Evolutionary conservation across 2,888 invertebrate genomes (phyloP).

Genomic region (Cantharis lateralis): DNA sequence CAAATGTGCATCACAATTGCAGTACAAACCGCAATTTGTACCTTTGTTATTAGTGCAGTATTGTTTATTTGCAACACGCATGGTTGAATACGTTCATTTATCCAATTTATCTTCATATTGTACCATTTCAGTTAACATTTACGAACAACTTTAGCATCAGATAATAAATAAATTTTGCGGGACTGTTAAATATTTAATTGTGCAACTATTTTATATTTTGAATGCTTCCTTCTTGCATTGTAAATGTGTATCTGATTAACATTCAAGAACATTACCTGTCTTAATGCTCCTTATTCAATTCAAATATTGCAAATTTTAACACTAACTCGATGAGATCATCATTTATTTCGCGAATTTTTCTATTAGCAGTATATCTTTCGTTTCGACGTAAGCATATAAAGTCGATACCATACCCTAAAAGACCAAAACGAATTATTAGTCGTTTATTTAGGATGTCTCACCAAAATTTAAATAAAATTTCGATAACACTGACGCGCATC

Average conservation of each 20-base stretch:
- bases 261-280: conserved; percentile 1
- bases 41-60: not conserved
- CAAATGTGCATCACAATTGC: not conserved
- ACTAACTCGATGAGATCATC: not conserved
- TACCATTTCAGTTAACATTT: not conserved
- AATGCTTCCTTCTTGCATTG: not conserved
- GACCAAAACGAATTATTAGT: not conserved
- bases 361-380: not conserved
- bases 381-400: not conserved
- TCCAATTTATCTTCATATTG: conserved; percentile 34
- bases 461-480: not conserved
- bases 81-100: conserved; percentile 34
- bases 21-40: not conserved
- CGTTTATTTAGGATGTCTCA: not conserved
- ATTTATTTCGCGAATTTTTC: not conserved
- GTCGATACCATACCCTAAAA: not conserved
- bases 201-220: not conserved
- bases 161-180: not conserved
- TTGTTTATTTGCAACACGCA: conserved; percentile 30
- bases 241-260: not conserved
- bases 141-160: not conserved
- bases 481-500: not conserved
- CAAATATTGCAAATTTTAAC: conserved; percentile 2
- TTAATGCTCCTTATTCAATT: not conserved
- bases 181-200: not conserved